Conservation (phyloP, 2,113 vertebrate genomes). For the Tamias sibiricus region DNA sequence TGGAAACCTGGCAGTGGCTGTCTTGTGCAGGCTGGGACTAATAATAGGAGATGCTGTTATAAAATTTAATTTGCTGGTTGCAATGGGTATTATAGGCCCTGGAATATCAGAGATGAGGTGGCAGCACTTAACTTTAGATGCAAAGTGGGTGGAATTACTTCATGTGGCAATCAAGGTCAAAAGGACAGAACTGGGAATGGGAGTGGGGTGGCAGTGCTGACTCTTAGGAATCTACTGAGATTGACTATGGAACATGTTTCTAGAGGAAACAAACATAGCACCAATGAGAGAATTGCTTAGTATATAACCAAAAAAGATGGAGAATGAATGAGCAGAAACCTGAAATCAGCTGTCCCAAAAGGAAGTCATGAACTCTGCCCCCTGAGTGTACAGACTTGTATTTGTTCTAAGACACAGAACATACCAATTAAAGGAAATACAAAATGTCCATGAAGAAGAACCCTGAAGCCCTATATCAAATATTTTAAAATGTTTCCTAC, state of each 20-base stretch:
- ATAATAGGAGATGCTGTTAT: neutral
- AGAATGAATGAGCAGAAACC: neutral
- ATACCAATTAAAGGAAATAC: neutral
- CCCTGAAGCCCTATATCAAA: neutral
- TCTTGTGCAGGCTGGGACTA: neutral
- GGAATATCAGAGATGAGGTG: neutral
- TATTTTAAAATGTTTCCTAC: neutral
- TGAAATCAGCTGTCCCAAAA: neutral
- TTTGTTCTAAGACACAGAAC: neutral
- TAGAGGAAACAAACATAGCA: neutral
- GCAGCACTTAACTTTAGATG: neutral
- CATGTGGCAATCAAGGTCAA: neutral
- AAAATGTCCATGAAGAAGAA: neutral
- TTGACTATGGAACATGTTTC: neutral
- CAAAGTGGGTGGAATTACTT: neutral
- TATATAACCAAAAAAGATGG: neutral
- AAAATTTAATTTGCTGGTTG: neutral
- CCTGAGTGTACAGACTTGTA: neutral
- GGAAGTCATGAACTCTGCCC: neutral
- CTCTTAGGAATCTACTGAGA: neutral
- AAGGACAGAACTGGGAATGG: neutral
- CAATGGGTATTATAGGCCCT: too few relatives aligned
- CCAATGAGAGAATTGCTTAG: neutral
- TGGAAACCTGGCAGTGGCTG: neutral
- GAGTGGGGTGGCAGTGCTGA: accelerated